phyloP scores from a whole-genome alignment of 2,797 vertebrate species.

The Acestrorhynchus altus region DNA sequence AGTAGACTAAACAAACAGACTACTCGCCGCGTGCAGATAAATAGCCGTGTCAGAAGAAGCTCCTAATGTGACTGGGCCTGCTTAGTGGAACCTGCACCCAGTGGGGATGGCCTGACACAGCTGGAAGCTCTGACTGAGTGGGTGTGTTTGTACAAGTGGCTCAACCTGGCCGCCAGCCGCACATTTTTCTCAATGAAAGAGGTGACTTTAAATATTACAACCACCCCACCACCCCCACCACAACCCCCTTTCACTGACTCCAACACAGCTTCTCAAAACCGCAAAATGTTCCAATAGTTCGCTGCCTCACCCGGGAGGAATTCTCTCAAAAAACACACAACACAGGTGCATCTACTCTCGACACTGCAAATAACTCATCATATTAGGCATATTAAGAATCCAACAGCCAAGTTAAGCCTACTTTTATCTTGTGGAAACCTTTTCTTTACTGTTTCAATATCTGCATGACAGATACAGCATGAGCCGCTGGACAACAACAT shows the following conservation, averaged over 20 bases:
- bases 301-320: constrained; percentile 68
- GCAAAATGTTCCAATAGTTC: constrained; percentile 60
- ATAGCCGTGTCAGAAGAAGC: constrained; percentile 42
- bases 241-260: constrained; percentile 46
- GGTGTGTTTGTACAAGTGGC: constrained; percentile 77
- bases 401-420: not conserved
- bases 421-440: constrained; percentile 4
- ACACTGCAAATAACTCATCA: constrained; percentile 24
- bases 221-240: not conserved
- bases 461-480: not conserved
- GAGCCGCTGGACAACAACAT: not conserved
- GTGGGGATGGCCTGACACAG: constrained; percentile 45
- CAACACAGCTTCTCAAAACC: constrained; percentile 55
- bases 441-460: not conserved
- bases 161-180: constrained; percentile 60
- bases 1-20: constrained; percentile 60
- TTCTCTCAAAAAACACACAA: constrained; percentile 56
- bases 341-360: constrained; percentile 55
- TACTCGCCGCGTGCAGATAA: constrained; percentile 42
- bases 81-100: constrained; percentile 49
- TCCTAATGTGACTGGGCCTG: constrained; percentile 44
- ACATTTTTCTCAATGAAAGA: constrained; percentile 76
- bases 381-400: not conserved
- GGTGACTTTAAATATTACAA: constrained; percentile 66
- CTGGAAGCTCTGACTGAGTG: constrained; percentile 65